Evolutionary conservation across 2,113 vertebrate species (phyloP).

Genomic region (Narcine bancroftii): DNA sequence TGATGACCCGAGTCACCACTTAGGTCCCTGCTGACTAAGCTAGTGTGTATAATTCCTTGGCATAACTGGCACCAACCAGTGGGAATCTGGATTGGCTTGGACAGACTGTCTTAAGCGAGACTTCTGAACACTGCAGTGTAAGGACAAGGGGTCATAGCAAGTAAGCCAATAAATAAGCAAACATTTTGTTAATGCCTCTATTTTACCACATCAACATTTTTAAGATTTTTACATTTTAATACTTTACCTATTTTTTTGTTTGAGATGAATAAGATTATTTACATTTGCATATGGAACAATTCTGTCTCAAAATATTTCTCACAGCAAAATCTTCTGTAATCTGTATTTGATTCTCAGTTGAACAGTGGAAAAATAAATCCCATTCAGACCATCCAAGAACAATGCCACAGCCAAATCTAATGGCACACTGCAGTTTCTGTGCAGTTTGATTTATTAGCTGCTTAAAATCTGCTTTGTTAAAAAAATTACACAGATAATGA

Average conservation of each 20-base stretch:
- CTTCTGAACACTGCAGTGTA: background rate
- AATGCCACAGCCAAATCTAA: background rate
- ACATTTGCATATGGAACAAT: background rate
- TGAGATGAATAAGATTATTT: background rate
- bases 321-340: background rate
- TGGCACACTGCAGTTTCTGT: background rate
- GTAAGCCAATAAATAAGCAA: background rate
- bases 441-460: constrained; percentile 22
- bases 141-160: background rate
- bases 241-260: background rate
- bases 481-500: constrained; percentile 24
- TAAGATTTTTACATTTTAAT: background rate
- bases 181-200: background rate
- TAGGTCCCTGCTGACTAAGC: background rate
- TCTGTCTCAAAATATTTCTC: background rate
- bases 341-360: constrained; percentile 12
- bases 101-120: background rate
- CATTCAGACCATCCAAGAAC: background rate
- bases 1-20: background rate
- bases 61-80: background rate
- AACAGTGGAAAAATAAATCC: constrained; percentile 23
- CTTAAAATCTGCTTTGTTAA: constrained; percentile 24
- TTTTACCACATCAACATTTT: background rate
- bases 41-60: background rate
- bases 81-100: background rate